Evolutionary conservation across 2,888 invertebrate genomes (phyloP).

Genomic region (Rhopalosiphum nymphaeae): DNA sequence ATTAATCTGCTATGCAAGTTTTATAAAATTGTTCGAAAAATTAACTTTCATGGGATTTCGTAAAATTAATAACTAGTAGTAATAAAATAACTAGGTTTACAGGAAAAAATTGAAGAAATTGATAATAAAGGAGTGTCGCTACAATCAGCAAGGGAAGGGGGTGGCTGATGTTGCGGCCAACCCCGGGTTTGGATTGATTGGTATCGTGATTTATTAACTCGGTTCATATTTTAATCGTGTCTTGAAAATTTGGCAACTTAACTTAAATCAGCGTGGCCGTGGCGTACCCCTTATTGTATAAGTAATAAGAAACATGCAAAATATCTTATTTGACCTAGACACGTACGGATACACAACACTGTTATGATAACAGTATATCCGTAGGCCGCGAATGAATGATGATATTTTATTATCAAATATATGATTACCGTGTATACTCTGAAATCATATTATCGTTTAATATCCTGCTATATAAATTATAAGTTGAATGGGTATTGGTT

Average conservation of each 20-base stretch:
- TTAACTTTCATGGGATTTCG: neutral
- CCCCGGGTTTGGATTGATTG: neutral
- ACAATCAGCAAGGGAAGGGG: too few species aligned
- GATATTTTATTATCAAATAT: too few species aligned
- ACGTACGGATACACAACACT: neutral
- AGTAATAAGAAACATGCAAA: neutral
- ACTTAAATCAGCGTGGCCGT: neutral
- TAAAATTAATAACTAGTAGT: neutral
- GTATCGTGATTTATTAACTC: neutral
- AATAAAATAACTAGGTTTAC: neutral
- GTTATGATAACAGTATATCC: too few species aligned
- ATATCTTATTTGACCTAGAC: neutral
- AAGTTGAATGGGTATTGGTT: neutral
- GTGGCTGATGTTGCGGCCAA: neutral
- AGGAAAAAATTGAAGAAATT: neutral
- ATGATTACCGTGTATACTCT: neutral
- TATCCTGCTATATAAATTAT: neutral
- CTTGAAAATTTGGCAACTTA: neutral
- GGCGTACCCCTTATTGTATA: neutral
- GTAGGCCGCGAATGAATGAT: too few species aligned
- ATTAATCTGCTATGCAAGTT: neutral
- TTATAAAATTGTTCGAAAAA: neutral
- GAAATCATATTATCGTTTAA: neutral
- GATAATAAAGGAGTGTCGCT: neutral
- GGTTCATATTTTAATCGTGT: neutral